phyloP scores from a whole-genome alignment of 2,888 invertebrate species.

The Dryocosmus kuriphilus region DNA sequence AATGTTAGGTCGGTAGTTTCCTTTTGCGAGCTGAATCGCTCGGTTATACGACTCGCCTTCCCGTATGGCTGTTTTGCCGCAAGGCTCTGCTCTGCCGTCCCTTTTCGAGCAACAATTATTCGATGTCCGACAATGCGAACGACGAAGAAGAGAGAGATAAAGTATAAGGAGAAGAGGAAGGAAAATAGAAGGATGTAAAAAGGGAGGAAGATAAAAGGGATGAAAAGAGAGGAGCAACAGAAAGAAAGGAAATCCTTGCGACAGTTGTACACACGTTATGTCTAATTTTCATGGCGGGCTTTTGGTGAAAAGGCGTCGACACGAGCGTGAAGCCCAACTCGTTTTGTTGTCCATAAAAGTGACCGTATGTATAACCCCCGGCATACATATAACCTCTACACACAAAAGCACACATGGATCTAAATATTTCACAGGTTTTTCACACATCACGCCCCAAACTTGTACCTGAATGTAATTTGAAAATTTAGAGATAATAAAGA shows the following conservation, averaged over 20 bases:
- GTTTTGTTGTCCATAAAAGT: constrained; percentile 24
- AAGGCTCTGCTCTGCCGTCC: constrained; percentile 41
- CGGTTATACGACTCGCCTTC: constrained; percentile 32
- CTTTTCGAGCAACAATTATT: constrained; percentile 48
- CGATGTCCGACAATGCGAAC: constrained; percentile 43
- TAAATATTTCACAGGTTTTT: background rate
- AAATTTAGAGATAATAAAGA: background rate
- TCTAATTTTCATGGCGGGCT: constrained; percentile 57
- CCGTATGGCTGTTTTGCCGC: constrained; percentile 7
- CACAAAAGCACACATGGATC: background rate
- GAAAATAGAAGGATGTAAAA: background rate
- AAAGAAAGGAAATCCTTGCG: constrained; percentile 48
- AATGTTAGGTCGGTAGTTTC: constrained; percentile 45
- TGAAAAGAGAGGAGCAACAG: constrained; percentile 41
- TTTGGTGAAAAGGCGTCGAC: constrained; percentile 52
- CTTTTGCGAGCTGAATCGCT: constrained; percentile 53
- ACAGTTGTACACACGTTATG: constrained; percentile 55
- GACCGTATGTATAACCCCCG: constrained; percentile 8
- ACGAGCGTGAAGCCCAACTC: constrained; percentile 35
- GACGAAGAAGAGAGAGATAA: constrained; percentile 42
- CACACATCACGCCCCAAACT: background rate
- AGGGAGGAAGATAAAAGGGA: background rate
- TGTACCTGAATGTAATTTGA: background rate
- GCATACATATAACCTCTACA: background rate
- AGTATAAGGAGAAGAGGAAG: constrained; percentile 43